phyloP scores from a whole-genome alignment of 1,140 invertebrate species.

The Drosophila bocki region DNA sequence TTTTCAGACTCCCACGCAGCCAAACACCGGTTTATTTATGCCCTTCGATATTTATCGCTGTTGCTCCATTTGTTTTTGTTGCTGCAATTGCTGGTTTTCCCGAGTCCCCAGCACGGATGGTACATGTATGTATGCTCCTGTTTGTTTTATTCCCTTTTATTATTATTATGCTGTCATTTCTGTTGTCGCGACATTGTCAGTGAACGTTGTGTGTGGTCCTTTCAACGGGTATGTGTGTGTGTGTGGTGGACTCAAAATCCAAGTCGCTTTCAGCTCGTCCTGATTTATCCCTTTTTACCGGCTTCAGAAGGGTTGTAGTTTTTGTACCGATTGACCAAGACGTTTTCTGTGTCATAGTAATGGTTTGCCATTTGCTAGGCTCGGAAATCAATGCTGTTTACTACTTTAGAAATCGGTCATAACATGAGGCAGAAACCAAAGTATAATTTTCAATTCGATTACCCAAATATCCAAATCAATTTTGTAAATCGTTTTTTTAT shows the following conservation, averaged over 20 bases:
- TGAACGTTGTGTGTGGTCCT: conserved; percentile 48
- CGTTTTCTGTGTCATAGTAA: conserved; percentile 19
- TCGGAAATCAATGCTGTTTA: conserved; percentile 1
- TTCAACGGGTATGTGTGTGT: not conserved
- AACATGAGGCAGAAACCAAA: not conserved
- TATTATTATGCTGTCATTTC: conserved; percentile 82
- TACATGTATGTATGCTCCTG: conserved; percentile 12
- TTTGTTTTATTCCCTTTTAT: conserved; percentile 71
- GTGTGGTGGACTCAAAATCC: conserved; percentile 1
- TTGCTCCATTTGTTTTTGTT: conserved; percentile 62
- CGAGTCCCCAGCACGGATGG: conserved; percentile 8
- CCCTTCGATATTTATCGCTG: conserved; percentile 73
- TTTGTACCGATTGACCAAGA: not conserved
- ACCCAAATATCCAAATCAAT: conserved; percentile 46
- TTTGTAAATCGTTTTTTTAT: conserved; percentile 11
- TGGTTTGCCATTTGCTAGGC: conserved; percentile 10
- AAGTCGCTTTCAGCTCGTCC: conserved; percentile 13
- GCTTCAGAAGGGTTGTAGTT: conserved; percentile 38
- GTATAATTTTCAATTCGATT: conserved; percentile 2
- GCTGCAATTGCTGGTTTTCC: conserved; percentile 34
- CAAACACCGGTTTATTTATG: conserved; percentile 70
- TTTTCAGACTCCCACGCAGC: conserved; percentile 19
- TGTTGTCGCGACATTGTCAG: conserved; percentile 81
- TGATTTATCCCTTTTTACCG: conserved; percentile 16
- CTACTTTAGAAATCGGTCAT: conserved; percentile 8